Conservation (phyloP, 2,888 invertebrate genomes). For the Andrena dorsata region DNA sequence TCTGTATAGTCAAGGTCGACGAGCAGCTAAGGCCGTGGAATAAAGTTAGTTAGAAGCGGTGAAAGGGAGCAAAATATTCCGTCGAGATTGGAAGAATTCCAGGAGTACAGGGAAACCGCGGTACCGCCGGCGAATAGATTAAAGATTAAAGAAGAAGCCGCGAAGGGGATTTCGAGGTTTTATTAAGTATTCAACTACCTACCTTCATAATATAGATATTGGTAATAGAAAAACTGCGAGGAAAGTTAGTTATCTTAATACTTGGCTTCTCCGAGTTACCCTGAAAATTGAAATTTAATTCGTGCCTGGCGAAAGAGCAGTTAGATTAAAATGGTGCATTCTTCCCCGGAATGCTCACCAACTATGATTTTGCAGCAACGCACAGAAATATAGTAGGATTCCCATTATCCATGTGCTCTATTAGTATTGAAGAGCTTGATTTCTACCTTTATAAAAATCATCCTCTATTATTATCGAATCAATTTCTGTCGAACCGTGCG, state of each 20-base stretch:
- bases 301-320: not conserved
- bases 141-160: slow-evolving; percentile 53
- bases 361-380: not conserved
- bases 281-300: slow-evolving; percentile 46
- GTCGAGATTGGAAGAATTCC: slow-evolving; percentile 57
- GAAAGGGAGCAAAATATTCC: slow-evolving; percentile 60
- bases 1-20: slow-evolving; percentile 61
- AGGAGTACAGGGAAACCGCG: slow-evolving; percentile 31
- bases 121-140: slow-evolving; percentile 44
- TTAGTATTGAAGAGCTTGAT: too few species aligned
- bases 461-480: too few species aligned
- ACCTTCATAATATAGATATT: slow-evolving; percentile 51
- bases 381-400: not conserved
- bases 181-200: slow-evolving; percentile 54
- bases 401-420: not conserved
- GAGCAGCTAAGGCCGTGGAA: slow-evolving; percentile 64
- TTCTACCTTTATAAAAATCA: too few species aligned
- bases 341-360: not conserved
- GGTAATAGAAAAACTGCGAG: slow-evolving; percentile 43
- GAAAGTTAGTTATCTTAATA: slow-evolving; percentile 45
- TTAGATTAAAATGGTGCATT: not conserved
- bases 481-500: too few species aligned
- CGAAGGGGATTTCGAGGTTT: slow-evolving; percentile 49
- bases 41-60: slow-evolving; percentile 71
- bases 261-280: slow-evolving; percentile 1